phyloP scores from a whole-genome alignment of 1,140 invertebrate genomes.

The Galleria mellonella region DNA sequence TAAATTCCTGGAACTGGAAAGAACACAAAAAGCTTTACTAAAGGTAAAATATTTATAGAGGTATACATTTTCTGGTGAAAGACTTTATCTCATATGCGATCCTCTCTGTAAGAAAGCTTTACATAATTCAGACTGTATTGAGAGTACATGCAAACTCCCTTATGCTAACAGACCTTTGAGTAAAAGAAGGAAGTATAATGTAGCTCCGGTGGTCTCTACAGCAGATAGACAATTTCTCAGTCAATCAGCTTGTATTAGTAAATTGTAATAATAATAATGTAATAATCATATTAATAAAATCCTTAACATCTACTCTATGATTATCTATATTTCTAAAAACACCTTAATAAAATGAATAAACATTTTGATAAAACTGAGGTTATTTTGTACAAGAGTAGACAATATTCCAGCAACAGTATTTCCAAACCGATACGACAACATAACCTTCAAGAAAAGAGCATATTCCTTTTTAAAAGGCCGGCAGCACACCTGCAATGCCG shows the following conservation, averaged over 20 bases:
- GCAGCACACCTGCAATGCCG: no score
- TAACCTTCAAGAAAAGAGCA: no score
- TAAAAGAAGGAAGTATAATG: neutral
- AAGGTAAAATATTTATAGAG: neutral
- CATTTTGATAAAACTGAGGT: neutral
- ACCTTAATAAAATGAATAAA: neutral
- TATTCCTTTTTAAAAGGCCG: no score
- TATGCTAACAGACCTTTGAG: no score
- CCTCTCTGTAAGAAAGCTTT: neutral
- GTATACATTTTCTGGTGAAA: neutral
- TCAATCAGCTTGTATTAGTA: neutral
- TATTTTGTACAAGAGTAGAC: no score
- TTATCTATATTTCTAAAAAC: neutral
- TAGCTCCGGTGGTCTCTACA: neutral
- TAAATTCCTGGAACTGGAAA: neutral
- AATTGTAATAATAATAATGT: no score
- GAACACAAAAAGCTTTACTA: neutral
- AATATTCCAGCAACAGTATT: no score
- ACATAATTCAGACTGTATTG: neutral
- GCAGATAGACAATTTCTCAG: neutral
- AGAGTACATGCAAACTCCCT: neutral
- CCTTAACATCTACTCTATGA: neutral
- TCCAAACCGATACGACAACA: no score
- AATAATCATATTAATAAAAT: neutral
- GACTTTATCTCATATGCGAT: neutral